phyloP scores from a whole-genome alignment of 2,113 vertebrate genomes.

The Chaetorhynchus papuensis region DNA sequence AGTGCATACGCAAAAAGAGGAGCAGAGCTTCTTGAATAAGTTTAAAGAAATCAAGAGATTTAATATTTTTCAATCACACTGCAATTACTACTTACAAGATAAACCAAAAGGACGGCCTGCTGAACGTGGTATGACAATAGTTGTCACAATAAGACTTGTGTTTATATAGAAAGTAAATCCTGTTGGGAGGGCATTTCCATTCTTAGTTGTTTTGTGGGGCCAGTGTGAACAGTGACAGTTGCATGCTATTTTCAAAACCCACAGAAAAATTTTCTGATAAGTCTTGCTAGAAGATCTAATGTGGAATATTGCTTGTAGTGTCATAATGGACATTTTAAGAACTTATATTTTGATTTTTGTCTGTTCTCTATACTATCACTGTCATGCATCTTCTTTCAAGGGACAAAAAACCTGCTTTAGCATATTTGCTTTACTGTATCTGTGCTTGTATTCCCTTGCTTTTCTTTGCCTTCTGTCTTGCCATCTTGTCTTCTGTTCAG shows the following conservation, averaged over 20 bases:
- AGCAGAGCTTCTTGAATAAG: slow-evolving; percentile 86
- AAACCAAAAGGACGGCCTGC: slow-evolving; percentile 64
- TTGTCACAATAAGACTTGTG: not conserved
- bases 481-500: not conserved
- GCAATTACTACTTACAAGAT: slow-evolving; percentile 79
- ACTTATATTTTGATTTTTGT: not conserved
- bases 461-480: not conserved
- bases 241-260: not conserved
- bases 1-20: slow-evolving; percentile 92
- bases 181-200: not conserved
- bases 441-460: not conserved
- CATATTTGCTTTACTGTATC: not conserved
- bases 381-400: not conserved
- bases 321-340: not conserved
- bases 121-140: slow-evolving; percentile 53
- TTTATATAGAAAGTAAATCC: not conserved
- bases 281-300: not conserved
- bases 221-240: not conserved
- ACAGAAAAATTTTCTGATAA: not conserved
- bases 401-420: not conserved
- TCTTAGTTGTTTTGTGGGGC: not conserved
- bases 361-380: not conserved
- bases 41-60: slow-evolving; percentile 79
- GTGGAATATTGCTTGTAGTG: not conserved
- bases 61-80: slow-evolving; percentile 76